A percentile compares a stretch with the other conserved stretches of the same genome.
These are phyloP conservation scores for Forbesichthys agassizii DNA, from an alignment of 2,113 vertebrate species.

Conservation along the genomic window DNA sequence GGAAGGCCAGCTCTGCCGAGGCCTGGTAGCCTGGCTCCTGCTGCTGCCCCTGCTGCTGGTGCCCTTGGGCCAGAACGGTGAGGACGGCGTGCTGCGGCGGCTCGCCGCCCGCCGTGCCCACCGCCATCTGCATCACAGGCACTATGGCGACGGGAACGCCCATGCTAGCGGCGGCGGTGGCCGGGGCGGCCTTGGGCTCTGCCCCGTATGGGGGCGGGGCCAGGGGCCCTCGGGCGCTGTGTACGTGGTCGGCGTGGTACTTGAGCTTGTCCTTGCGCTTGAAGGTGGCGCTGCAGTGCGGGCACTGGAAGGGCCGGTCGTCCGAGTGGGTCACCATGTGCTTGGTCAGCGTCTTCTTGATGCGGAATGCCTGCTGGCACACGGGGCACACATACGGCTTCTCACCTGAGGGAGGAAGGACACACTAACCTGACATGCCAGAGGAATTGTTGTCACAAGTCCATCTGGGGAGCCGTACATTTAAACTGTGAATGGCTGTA, in stretches of 20 bases:
- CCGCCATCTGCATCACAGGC: conserved; percentile 79
- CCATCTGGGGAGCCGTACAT: too few relatives aligned
- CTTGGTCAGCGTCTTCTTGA: conserved; percentile 97
- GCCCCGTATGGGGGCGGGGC: conserved; percentile 75
- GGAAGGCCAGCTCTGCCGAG: conserved; percentile 86
- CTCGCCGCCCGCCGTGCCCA: conserved; percentile 71
- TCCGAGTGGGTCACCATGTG: conserved; percentile 99
- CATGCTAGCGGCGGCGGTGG: conserved; percentile 70
- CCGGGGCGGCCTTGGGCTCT: conserved; percentile 76
- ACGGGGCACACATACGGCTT: conserved; percentile 95
- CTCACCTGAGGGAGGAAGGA: conserved; percentile 80
- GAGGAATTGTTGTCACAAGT: too few relatives aligned
- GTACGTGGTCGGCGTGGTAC: conserved; percentile 96
- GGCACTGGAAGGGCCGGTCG: conserved; percentile 93
- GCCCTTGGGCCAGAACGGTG: conserved; percentile 58
- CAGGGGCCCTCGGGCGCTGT: conserved; percentile 81
- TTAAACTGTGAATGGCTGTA: too few relatives aligned
- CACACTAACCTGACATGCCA: background rate
- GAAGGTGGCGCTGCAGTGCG: conserved; percentile 93
- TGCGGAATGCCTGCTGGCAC: conserved; percentile 94
- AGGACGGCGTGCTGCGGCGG: conserved; percentile 77
- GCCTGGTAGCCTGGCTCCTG: conserved; percentile 82
- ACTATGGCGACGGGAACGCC: conserved; percentile 87
- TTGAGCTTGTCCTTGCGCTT: conserved; percentile 98
- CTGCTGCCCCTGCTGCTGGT: conserved; percentile 67